Base-by-base conservation (phyloP, 1,140 invertebrate genomes). In the Caligus rogercresseyi region DNA sequence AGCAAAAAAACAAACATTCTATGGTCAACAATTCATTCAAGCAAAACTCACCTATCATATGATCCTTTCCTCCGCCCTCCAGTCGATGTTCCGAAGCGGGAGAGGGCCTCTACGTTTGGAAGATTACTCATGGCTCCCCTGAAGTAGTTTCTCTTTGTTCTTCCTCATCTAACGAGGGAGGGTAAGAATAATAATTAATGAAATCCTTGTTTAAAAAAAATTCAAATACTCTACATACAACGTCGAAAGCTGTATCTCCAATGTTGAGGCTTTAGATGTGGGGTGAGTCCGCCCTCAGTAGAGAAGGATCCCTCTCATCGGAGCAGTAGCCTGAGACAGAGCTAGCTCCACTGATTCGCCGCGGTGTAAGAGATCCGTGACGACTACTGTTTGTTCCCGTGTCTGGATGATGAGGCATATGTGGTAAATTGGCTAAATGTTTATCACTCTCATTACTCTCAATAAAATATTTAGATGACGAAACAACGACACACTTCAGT, bases 271-370 rank as follows among this genome's bases (percentile, higher is more conserved):
- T 64, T 65, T 53, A 23, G 52, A 66, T 23, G 21, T 61, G 1
- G 55, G 61, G 23, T 54, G 65, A 67, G 18, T 66, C 60, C 31
- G 63, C 23, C 24, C 66, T 62, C 59, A 67, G 64, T 13, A 64
- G 68, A 18, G 64, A 61, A 25, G 1, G 25, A 20, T 54, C 65
- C 26, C 62, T 43, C 21, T 53, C 65, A 55, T 58, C 64, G 25
- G 57, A 63, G 53, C 52, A 63, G 25, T 63, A 63, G 14, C 80
- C 81, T 64, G 83, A 84, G 52, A 84, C 81, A 7, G 81, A 80
- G 68, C 81, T 84, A 0, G 82, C 82, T 1, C 76, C 82, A 66
- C 79, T 81, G 11, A 75, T 79, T 65, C 79, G 71, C 67, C 80
- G 68, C 0, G 75, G 75, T 3, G 74, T 73, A 16, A 71, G 75